A percentile compares a stretch with the other conserved stretches of the same genome.
Conservation (phyloP, 1,140 invertebrate genomes). For the Psix sp. region DNA sequence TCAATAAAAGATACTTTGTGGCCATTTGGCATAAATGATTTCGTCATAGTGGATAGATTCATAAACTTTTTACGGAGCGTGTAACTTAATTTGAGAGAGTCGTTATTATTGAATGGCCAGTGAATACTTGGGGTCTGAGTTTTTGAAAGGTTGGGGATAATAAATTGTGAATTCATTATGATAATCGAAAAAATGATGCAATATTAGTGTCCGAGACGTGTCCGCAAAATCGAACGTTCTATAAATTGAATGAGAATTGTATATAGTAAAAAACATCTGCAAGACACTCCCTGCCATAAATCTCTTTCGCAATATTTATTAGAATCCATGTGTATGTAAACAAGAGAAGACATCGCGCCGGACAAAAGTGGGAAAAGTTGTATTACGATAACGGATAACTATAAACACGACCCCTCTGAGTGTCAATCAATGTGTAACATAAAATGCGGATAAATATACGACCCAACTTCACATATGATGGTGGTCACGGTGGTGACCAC, state of each 20-base stretch:
- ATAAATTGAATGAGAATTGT: background rate
- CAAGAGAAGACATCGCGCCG: constrained; percentile 23
- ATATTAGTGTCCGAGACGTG: background rate
- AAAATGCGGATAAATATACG: constrained; percentile 56
- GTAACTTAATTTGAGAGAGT: background rate
- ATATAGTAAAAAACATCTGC: constrained; percentile 20
- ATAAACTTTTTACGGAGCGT: constrained; percentile 1
- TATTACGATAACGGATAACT: constrained; percentile 54
- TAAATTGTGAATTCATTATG: background rate
- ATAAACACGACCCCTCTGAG: constrained; percentile 54
- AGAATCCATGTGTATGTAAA: constrained; percentile 39
- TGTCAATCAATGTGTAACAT: constrained; percentile 45
- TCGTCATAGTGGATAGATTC: constrained; percentile 6
- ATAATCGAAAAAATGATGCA: background rate
- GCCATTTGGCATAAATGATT: constrained; percentile 23
- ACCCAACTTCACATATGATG: constrained; percentile 50
- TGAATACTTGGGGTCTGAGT: no score
- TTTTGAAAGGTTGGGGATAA: background rate
- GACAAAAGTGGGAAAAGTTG: constrained; percentile 48
- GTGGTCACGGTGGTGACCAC: constrained; percentile 61
- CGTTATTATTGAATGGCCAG: background rate
- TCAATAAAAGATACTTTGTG: constrained; percentile 20
- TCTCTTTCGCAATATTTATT: constrained; percentile 32
- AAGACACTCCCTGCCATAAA: constrained; percentile 21
- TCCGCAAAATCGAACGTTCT: no score